Base-by-base conservation (phyloP, 2,888 invertebrate genomes). In the Odontocolon sp. region DNA sequence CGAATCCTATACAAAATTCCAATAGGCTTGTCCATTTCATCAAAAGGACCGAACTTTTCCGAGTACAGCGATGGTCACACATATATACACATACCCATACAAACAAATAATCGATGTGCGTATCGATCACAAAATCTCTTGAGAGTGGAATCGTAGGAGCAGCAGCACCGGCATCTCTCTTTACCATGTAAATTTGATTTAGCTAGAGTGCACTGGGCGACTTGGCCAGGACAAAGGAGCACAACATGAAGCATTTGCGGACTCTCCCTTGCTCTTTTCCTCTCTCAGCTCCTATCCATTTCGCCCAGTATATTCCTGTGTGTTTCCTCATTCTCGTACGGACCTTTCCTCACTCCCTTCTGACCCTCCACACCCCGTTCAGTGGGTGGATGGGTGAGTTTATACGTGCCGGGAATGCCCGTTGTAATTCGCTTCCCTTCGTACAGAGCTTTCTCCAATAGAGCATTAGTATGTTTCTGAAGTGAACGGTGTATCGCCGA, bases 111-210 rank as follows among this genome's bases (percentile, higher is more conserved):
- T 64, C 59, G 59, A 69, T 45, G 50, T 54, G 47, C 61, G 70
- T 71, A 71, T 72, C 72, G 72, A 72, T 54, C 57, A n/a, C 33
- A 16, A 72, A 68, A 68, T 72, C 72, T 68, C 33, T 64, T 18
- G 68, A 57, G 57, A 57, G 57, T 6, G 31, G 36, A 61, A 50
- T 57, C 67, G 68, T 33, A 52, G 57, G n/a, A 18, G 28, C 18
- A 21, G 14, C 61, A 47, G 28, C n/a, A n/a, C 21, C 54, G 21
- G 47, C 52, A 63, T 28, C 42, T 57, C 63, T 57, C 63, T 77
- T 72, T 68, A 52, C 68, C 71, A 63, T 77, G 71, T 63, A 72
- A 77, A 77, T 72, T 77, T 77, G 50, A 77, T 77, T 72, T 64
- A 36, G 31, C 40, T 47, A 50, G 72, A 72, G 72, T 68, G 76